Base-by-base conservation (phyloP, 2,888 invertebrate species). In the Noctua pronuba region DNA sequence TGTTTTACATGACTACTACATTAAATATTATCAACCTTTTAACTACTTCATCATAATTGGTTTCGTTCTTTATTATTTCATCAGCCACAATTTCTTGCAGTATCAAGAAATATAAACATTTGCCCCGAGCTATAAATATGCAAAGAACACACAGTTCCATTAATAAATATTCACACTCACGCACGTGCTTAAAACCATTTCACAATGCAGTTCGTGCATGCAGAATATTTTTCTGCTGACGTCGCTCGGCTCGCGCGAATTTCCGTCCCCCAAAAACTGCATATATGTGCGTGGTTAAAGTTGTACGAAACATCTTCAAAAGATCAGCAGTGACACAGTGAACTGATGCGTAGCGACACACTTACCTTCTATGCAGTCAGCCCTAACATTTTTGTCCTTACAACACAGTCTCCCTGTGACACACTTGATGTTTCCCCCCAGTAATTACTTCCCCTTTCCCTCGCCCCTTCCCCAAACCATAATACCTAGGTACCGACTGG, bases 311-410 rank as follows among this genome's bases (percentile, higher is more conserved):
- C 87, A 89, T 94, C 92, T 92, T 93, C 90, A 92, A 94, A 95
- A 95, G 94, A 96, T 95, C 95, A 95, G 92, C 94, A 94, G 92
- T 96, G 96, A 96, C 96, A 96, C 95, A 96, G 96, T 96, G 96
- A 96, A 96, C 96, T 94, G 95, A 94, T 91, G 94, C 94, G 91
- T 93, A 88, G 86, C 95, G 96, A 93, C 96, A 96, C 95, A 96
- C 95, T 96, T 95, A 95, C 95, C 95, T 94, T 94, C 92, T 93
- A 92, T 94, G 94, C 92, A 91, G 91, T 92, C 92, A 92, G 91
- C 95, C 95, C 95, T 94, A 92, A 92, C 93, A 95, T 95, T 96
- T 96, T 96, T 96, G 94, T 95, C 94, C 95, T 95, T 94, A 94
- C 94, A 95, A 94, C 94, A 95, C 94, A 94, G 94, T 95, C 95